Evolutionary conservation across 2,888 invertebrate species (phyloP).

Genomic region (Microchrysa polita): DNA sequence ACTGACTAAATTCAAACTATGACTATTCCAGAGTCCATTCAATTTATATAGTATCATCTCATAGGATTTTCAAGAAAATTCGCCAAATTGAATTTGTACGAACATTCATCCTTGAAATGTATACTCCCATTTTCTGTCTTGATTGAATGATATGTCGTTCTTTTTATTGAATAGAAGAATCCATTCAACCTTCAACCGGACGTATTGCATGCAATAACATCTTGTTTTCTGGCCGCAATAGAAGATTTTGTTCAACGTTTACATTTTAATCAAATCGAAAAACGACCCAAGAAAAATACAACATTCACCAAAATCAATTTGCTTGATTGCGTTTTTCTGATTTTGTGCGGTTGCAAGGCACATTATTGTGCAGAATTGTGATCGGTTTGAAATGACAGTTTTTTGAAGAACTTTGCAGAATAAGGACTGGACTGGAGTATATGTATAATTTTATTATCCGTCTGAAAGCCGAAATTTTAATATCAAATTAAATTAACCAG

Average conservation of each 20-base stretch:
- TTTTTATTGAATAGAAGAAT: constrained; percentile 34
- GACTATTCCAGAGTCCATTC: not conserved
- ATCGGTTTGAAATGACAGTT: too few relatives aligned
- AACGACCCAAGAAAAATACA: not conserved
- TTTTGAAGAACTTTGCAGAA: too few relatives aligned
- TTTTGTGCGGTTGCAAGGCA: not conserved
- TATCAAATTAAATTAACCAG: too few relatives aligned
- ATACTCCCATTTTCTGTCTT: constrained; percentile 28
- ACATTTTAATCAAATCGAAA: constrained; percentile 23
- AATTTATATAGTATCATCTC: not conserved
- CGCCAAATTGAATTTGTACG: constrained; percentile 47
- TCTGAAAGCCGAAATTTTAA: too few relatives aligned
- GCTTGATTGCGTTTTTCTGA: constrained; percentile 27
- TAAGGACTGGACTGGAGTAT: too few relatives aligned
- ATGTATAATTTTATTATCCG: too few relatives aligned
- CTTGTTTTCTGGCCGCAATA: not conserved
- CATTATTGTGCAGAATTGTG: not conserved
- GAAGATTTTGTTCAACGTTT: not conserved
- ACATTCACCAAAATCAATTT: constrained; percentile 37
- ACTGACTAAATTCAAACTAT: too few relatives aligned
- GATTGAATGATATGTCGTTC: constrained; percentile 27
- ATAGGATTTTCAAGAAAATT: constrained; percentile 46
- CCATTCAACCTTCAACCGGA: not conserved
- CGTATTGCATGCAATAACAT: constrained; percentile 2
- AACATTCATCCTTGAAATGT: constrained; percentile 38